Base-by-base conservation (phyloP, 1,140 invertebrate species). In the Drosophila sechellia region DNA sequence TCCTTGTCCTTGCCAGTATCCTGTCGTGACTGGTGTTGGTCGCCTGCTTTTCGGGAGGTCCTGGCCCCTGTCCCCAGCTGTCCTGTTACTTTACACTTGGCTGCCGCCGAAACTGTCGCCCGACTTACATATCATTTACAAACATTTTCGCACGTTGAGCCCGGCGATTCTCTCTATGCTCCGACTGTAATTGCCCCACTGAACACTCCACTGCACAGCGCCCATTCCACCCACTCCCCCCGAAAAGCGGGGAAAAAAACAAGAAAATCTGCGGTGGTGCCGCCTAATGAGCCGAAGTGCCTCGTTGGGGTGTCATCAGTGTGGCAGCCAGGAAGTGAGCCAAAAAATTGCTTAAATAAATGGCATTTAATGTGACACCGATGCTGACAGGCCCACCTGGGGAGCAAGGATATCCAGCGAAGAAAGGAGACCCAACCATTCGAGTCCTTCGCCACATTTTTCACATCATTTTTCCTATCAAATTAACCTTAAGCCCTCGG, bases 311-410 rank as follows among this genome's bases (percentile, higher is more conserved):
- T 79, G 83, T 87, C 83, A 87, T 87, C 83, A 79, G 76, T 54
- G 77, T 17, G 78, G 56, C 81, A 81, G 69, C 58, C 83, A 87
- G 83, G 73, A 90, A 90, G 87, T 89, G 76, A 87, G 77, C 83
- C 86, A 90, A 81, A 90, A 90, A 90, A 89, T 89, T 78, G 80
- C 74, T 80, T 80, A 86, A 89, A 90, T 85, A 89, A 89, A 89
- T 90, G 85, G 77, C 85, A 89, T 79, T 81, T 85, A 89, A 89
- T 85, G 85, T 80, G 85, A 90, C 66, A 80, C 74, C 77, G 66
- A 63, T 46, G 60, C n/a, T 69, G 76, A 74, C 60, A 69, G 48
- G 37, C 4, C 49, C 37, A 75, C 58, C 39, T 56, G 53, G 60
- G 60, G 39, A 73, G 35, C 40, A 11, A 22, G 49, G 20, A 39